These are phyloP conservation scores for Ctena decussata DNA, from an alignment of 2,888 invertebrate genomes.

Conservation along the genomic window DNA sequence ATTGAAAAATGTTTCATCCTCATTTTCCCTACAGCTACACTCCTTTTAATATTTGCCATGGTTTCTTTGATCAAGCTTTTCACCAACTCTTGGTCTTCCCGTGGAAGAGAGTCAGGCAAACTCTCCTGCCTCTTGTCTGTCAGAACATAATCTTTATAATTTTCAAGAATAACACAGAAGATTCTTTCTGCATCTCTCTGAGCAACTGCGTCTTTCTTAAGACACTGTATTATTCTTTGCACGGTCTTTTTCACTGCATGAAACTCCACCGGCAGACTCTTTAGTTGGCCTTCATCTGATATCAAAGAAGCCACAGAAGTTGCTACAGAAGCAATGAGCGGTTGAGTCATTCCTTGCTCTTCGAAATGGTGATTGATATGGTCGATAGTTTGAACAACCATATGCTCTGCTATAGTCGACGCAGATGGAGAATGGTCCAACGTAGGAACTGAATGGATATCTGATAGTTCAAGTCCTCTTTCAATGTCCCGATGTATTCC, in stretches of 20 bases:
- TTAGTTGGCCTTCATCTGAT: not conserved
- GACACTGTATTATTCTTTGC: constrained; percentile 47
- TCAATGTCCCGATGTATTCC: constrained; percentile 49
- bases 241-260: constrained; percentile 40
- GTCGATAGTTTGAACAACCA: constrained; percentile 60
- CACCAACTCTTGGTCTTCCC: constrained; percentile 49
- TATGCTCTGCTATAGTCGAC: constrained; percentile 58
- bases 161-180: constrained; percentile 67
- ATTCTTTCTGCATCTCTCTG: constrained; percentile 60
- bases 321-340: constrained; percentile 47
- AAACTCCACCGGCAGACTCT: constrained; percentile 34
- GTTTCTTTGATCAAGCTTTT: constrained; percentile 65
- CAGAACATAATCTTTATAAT: constrained; percentile 50
- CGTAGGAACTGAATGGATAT: constrained; percentile 41
- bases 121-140: not conserved
- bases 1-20: constrained; percentile 55
- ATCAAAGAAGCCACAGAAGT: constrained; percentile 44
- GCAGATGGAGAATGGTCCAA: constrained; percentile 47
- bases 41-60: constrained; percentile 61
- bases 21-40: constrained; percentile 58
- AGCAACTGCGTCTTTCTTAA: constrained; percentile 55
- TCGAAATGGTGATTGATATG: constrained; percentile 55
- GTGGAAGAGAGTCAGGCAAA: constrained; percentile 3
- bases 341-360: constrained; percentile 14
- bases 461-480: constrained; percentile 24